Base-by-base conservation (phyloP, 2,797 vertebrate genomes). In the Rhodeus uyekii region DNA sequence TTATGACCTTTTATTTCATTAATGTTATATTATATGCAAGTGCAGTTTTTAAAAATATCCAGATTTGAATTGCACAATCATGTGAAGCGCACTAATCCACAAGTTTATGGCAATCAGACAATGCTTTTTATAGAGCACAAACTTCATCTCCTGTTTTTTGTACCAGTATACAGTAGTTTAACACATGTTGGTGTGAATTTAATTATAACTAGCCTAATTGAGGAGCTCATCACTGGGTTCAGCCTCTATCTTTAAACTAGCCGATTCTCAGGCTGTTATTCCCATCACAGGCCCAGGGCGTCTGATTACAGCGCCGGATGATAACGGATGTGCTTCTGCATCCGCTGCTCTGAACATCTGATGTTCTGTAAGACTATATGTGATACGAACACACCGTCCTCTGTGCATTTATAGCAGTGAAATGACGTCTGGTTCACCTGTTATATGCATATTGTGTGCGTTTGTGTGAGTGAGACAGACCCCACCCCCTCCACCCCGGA, bases 401-500 rank as follows among this genome's bases (percentile, higher is more conserved):
- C 68, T 76, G 72, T 83, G 82, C 76, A 79, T 86, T 48, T 83
- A 63, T 86, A 80, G 73, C 44, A 32, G 55, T 65, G 60, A 73
- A 74, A 8, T 24, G 19, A 60, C 42, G 10, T 74, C 55, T 81
- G 27, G 53, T 86, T 83, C 85, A 84, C 80, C 86, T 87, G 86
- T 87, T 85, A 50, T 27, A 44, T 58, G 39, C 69, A 68, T 74
- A 76, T 72, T 76, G 76, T 81, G 44, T 68, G 34, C 75, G 71
- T 61, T 74, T 65, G 63, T 53, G 74, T 53, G 76, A 60, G 36
- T n/a, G 79, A 61, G 44, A 76, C 73, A 63, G 83, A 48, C 85
- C 83, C 34, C 64, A 1, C 88, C 88, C 83, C 86, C 87, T 84
- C 89, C 87, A 82, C 86, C 88, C 55, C 29, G 27, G 72, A 76